Evolutionary conservation across 1,140 invertebrate genomes (phyloP).

Genomic region (Scaptomyza hsui): DNA sequence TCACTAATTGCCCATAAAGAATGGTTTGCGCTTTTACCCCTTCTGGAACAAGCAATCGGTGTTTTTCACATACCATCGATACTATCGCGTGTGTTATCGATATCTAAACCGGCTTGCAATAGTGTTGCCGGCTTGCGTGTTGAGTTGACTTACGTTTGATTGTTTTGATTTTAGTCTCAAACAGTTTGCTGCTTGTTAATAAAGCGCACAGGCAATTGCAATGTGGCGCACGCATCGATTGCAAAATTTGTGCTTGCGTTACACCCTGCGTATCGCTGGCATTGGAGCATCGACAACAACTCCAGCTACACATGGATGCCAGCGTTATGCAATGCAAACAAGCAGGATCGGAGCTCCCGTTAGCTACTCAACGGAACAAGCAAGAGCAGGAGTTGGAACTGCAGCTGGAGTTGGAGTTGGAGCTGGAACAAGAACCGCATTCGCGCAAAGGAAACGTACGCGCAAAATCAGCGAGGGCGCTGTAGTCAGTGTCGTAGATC

Average conservation of each 20-base stretch:
- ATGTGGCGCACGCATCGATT: slow-evolving; percentile 55
- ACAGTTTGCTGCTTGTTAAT: not conserved
- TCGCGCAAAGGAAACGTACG: slow-evolving; percentile 5
- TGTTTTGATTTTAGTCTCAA: not conserved
- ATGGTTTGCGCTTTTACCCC: no score
- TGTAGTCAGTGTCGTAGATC: slow-evolving; percentile 13
- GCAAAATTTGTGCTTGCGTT: slow-evolving; percentile 29
- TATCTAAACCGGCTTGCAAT: slow-evolving; percentile 19
- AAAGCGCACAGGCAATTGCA: slow-evolving; percentile 2
- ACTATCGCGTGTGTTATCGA: not conserved
- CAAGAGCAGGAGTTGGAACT: no score
- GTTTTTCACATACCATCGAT: not conserved
- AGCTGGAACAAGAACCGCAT: not conserved
- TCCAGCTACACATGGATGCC: not conserved
- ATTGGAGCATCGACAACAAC: slow-evolving; percentile 11
- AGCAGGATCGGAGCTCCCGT: not conserved
- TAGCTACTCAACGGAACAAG: slow-evolving; percentile 15
- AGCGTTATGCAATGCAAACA: slow-evolving; percentile 35
- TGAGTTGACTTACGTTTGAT: slow-evolving; percentile 6
- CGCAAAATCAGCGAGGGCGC: not conserved
- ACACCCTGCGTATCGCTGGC: slow-evolving; percentile 2
- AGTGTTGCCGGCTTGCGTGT: slow-evolving; percentile 42
- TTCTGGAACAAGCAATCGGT: no score
- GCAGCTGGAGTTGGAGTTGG: no score
- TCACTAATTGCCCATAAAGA: slow-evolving; percentile 1